Percentiles rank a stretch among this genome's conserved stretches.
phyloP scores from a whole-genome alignment of 2,113 vertebrate genomes.

The Caretta caretta region DNA sequence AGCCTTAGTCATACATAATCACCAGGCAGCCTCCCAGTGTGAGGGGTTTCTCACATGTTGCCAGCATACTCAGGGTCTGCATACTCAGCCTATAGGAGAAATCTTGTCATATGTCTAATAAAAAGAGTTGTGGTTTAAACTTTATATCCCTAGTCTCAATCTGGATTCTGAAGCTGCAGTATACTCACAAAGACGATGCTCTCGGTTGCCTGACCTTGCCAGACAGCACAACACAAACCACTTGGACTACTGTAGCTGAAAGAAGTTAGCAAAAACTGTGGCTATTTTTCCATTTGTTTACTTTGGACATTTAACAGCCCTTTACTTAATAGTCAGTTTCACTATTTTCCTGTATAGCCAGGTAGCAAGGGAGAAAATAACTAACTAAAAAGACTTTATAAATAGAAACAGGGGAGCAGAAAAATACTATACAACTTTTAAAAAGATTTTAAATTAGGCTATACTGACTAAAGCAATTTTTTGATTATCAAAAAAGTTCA shows the following conservation, averaged over 20 bases:
- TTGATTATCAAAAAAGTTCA: background rate
- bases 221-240: too few species aligned
- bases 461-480: background rate
- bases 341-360: too few species aligned
- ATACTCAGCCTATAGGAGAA: background rate
- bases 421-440: background rate
- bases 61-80: background rate
- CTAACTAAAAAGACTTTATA: too few species aligned
- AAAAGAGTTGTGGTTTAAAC: background rate
- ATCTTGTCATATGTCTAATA: background rate
- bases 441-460: background rate
- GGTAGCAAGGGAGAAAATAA: too few species aligned
- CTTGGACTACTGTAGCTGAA: too few species aligned
- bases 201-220: too few species aligned
- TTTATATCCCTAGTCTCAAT: background rate
- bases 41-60: background rate
- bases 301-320: too few species aligned
- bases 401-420: too few species aligned
- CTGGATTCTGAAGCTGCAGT: background rate
- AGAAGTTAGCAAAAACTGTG: too few species aligned
- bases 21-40: background rate
- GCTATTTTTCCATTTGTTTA: too few species aligned
- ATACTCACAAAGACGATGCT: too few species aligned
- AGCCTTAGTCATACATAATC: conserved; percentile 23
- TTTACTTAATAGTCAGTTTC: too few species aligned